Base-by-base conservation (phyloP, 2,797 vertebrate species). In the Scomberomorus guttatus region DNA sequence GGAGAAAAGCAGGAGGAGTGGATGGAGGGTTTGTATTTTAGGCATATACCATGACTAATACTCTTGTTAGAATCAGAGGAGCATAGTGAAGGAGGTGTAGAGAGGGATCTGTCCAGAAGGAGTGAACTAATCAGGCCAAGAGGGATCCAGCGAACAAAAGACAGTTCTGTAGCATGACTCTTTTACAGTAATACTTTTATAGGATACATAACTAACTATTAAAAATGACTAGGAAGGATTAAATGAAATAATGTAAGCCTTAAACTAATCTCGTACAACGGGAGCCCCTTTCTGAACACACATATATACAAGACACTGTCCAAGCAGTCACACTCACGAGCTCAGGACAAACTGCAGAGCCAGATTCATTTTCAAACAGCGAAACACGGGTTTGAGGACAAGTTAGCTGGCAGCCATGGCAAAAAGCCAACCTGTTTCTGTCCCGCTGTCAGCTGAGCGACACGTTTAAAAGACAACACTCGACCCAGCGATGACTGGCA, bases 341-440 rank as follows among this genome's bases (percentile, higher is more conserved):
- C 93, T 94, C 93, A 95, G 95, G 92, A 92, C 90, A 84, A 88
- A 80, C 86, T 65, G 79, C 84, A 80, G 83, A 92, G 77, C 82
- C 75, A 72, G 75, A 80, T 54, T 68, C 79, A 66, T 51, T 63
- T 56, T 80, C 66, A 75, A 18, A 77, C 80, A 69, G 57, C 81
- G 62, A 3, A 57, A 58, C 69, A 61, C 52, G 46, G 72, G 58
- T 77, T 77, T 34, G 44, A 71, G 61, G 79, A 55, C 56, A 27
- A 58, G 51, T 29, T 8, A 13, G 34, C 50, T 14, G 57, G 55
- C 66, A 77, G 83, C 84, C 74, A 5, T 48, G 44, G 44, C 17
- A 48, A 48, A 17, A 48, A 48, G 17, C 44, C 44, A 48, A 48
- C 37, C 37, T 37, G 39, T 42, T 13, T 42, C 12, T n/a, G 37